These are phyloP conservation scores for Phoenicopterus ruber DNA, from an alignment of 2,113 vertebrate species.

Conservation along the genomic window DNA sequence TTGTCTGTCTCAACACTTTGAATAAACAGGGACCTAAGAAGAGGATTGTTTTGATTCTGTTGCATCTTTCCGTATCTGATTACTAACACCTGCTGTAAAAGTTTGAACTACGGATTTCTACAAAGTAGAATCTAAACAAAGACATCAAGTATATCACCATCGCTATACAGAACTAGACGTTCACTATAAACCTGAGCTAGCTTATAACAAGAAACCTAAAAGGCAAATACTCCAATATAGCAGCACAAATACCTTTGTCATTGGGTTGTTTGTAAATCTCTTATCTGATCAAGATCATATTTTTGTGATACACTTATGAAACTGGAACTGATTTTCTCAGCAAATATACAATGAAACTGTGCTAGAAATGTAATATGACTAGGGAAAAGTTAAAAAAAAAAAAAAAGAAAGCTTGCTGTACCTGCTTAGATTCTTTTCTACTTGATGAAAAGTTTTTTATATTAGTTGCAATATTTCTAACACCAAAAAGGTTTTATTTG, in stretches of 20 bases:
- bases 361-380: not conserved
- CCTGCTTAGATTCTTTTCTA: not conserved
- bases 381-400: not conserved
- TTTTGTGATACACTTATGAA: not conserved
- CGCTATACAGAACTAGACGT: not conserved
- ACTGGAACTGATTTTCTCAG: not conserved
- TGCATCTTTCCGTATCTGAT: not conserved
- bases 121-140: not conserved
- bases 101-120: not conserved
- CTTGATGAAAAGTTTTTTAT: not conserved
- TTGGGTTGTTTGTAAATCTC: not conserved
- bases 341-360: not conserved
- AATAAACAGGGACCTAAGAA: constrained; percentile 12
- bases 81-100: constrained; percentile 12
- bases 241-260: not conserved
- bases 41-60: not conserved
- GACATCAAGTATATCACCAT: not conserved
- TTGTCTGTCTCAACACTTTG: not conserved
- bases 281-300: not conserved
- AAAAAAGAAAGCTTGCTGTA: not conserved
- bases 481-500: not conserved
- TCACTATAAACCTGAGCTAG: not conserved
- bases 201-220: not conserved
- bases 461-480: not conserved
- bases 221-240: not conserved